Evolutionary conservation across 1,140 invertebrate species (phyloP).

Genomic region (Antheraea pernyi): DNA sequence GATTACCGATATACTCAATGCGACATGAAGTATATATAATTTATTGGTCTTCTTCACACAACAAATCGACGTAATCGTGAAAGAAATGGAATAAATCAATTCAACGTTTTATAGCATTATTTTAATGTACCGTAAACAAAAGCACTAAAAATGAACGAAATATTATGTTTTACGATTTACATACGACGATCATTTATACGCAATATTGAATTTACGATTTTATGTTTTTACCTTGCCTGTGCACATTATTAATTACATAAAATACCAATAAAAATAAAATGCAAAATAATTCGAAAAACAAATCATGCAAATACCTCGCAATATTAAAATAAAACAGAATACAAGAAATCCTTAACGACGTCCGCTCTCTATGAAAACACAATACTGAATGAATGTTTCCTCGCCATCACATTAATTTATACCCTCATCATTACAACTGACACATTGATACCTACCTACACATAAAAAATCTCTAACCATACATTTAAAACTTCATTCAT

Average conservation of each 20-base stretch:
- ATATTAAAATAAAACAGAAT: not conserved
- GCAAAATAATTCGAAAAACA: not conserved
- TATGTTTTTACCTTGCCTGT: not conserved
- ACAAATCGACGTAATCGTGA: not conserved
- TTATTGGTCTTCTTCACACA: not conserved
- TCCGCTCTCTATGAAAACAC: not conserved
- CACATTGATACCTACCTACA: not conserved
- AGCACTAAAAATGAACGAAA: not conserved
- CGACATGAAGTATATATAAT: not conserved
- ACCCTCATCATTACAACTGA: not conserved
- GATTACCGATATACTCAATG: not conserved
- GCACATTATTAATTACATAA: not conserved
- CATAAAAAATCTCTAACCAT: not conserved
- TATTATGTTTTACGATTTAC: not conserved
- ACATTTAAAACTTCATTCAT: not conserved
- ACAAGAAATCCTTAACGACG: not conserved
- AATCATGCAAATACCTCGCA: not conserved
- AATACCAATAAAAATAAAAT: not conserved
- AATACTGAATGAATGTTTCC: not conserved
- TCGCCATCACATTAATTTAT: not conserved
- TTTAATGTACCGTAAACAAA: constrained; percentile 11
- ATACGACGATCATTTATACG: not conserved
- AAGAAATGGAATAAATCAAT: constrained; percentile 11
- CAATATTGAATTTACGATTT: not conserved
- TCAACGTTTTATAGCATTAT: constrained; percentile 4